Evolutionary conservation across 2,797 vertebrate species (phyloP).

Genomic region (Anguilla anguilla): DNA sequence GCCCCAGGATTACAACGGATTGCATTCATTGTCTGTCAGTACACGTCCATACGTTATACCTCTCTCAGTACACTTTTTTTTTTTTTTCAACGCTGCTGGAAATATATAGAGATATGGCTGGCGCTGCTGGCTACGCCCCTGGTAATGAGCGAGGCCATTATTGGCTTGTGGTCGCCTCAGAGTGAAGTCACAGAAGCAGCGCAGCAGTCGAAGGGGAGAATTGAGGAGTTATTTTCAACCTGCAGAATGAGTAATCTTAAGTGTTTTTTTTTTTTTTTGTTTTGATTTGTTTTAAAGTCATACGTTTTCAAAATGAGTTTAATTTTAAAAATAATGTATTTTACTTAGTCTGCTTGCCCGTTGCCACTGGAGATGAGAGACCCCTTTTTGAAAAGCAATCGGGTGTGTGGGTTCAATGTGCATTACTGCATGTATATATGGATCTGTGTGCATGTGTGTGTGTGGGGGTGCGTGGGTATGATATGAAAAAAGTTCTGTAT

Average conservation of each 20-base stretch:
- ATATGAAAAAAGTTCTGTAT: too few species aligned
- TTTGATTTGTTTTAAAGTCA: not conserved
- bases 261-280: not conserved
- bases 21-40: not conserved
- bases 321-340: not conserved
- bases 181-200: not conserved
- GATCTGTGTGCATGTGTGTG: not conserved
- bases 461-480: not conserved
- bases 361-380: not conserved
- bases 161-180: not conserved
- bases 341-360: not conserved
- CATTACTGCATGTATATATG: not conserved
- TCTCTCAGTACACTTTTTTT: too few species aligned
- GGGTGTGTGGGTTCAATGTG: not conserved
- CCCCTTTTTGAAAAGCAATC: not conserved
- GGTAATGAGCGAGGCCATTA: not conserved
- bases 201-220: not conserved
- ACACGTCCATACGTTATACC: too few species aligned
- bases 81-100: too few species aligned
- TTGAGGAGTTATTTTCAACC: not conserved
- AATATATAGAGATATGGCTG: too few species aligned
- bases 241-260: not conserved
- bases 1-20: not conserved
- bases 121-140: too few species aligned
- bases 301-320: too few species aligned